phyloP scores from a whole-genome alignment of 2,888 invertebrate species.

The Thysanoteuthis rhombus region DNA sequence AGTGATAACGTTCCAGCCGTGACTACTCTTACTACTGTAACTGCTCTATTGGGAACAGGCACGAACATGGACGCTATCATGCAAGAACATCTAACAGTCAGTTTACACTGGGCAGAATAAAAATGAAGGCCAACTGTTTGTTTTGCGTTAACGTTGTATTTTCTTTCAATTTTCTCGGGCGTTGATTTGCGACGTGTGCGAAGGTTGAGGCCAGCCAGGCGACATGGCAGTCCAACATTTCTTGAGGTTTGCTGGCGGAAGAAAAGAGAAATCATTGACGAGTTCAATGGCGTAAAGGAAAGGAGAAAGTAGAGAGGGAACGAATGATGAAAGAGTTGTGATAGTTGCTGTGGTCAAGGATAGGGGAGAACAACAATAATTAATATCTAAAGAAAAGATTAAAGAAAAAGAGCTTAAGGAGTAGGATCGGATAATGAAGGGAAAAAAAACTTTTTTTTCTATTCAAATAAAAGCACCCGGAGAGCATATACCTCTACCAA shows the following conservation, averaged over 20 bases:
- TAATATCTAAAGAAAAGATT: no score
- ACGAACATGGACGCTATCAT: neutral
- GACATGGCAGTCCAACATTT: neutral
- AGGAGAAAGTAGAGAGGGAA: neutral
- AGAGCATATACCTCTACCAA: no score
- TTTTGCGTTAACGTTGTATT: neutral
- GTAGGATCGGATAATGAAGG: no score
- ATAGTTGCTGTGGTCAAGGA: neutral
- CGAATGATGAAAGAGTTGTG: neutral
- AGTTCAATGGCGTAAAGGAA: neutral
- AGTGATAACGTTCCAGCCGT: neutral
- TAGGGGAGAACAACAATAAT: neutral
- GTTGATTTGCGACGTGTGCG: neutral
- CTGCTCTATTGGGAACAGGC: neutral
- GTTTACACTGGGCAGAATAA: neutral
- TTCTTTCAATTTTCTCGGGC: neutral
- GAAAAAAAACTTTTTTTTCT: no score
- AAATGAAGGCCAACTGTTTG: neutral
- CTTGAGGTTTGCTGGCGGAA: neutral
- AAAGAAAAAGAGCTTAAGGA: no score
- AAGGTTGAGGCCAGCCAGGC: neutral
- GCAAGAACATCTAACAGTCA: neutral
- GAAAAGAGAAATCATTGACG: neutral
- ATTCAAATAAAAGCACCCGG: no score
- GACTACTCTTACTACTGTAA: neutral